Evolutionary conservation across 2,797 vertebrate species (phyloP).

Genomic region (Pseudopleuronectes americanus): DNA sequence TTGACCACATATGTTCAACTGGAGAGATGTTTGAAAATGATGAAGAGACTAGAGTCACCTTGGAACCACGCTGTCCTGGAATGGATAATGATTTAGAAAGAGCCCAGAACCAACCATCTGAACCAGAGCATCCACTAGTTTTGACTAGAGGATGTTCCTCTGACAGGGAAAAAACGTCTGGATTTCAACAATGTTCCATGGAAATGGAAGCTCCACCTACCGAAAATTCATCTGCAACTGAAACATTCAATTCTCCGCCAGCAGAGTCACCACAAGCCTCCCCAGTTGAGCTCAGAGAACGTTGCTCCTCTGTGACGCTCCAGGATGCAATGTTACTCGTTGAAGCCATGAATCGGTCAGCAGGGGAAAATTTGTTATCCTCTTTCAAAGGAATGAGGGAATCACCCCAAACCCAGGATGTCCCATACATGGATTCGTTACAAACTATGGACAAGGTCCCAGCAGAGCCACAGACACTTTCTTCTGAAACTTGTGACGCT

Average conservation of each 20-base stretch:
- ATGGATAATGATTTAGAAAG: background rate
- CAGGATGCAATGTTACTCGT: slow-evolving; percentile 76
- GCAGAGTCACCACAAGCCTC: slow-evolving; percentile 13
- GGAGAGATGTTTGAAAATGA: slow-evolving; percentile 17
- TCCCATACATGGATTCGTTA: background rate
- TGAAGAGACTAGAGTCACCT: background rate
- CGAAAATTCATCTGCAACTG: background rate
- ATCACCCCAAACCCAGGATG: background rate
- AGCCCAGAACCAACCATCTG: slow-evolving; percentile 21
- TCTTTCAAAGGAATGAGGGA: background rate
- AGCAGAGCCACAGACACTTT: background rate
- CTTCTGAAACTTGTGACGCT: slow-evolving; percentile 4
- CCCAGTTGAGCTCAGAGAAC: slow-evolving; percentile 20
- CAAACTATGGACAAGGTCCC: slow-evolving; percentile 2
- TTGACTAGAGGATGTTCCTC: background rate
- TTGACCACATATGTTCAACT: slow-evolving; percentile 22
- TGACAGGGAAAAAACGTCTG: slow-evolving; percentile 1
- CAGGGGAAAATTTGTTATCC: background rate
- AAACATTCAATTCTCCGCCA: background rate
- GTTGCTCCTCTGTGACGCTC: slow-evolving; percentile 48
- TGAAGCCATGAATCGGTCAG: slow-evolving; percentile 72
- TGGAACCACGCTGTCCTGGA: background rate
- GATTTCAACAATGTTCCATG: background rate
- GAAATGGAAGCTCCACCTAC: background rate
- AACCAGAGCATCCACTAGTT: slow-evolving; percentile 18